Conservation (phyloP, 2,797 vertebrate genomes). For the Notolepis coatsorum region DNA sequence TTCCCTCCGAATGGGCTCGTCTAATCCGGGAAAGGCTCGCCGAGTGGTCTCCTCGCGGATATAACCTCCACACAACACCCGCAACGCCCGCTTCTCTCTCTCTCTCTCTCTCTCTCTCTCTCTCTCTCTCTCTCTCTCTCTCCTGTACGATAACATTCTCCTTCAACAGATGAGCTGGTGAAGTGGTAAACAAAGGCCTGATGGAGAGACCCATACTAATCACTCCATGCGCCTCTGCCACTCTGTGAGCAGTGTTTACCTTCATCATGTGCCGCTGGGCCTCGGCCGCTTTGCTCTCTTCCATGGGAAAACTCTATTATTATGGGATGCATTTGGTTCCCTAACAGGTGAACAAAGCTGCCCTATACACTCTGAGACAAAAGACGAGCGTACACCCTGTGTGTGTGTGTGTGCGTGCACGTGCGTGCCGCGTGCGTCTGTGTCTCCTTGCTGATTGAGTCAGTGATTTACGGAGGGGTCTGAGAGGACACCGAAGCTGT, state of each 20-base stretch:
- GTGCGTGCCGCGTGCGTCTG: not conserved
- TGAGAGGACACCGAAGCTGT: not conserved
- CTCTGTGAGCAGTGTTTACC: conserved; percentile 17
- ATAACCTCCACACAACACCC: not conserved
- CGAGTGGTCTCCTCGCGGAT: conserved; percentile 4
- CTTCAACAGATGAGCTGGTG: conserved; percentile 20
- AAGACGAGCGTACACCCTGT: not conserved
- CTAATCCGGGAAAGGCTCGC: conserved; percentile 23
- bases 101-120: too few species aligned
- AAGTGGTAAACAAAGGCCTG: conserved; percentile 2
- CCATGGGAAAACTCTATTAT: conserved; percentile 46
- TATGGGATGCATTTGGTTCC: conserved; percentile 52
- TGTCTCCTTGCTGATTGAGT: not conserved
- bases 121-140: too few species aligned
- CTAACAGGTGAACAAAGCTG: conserved; percentile 44
- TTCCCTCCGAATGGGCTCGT: conserved; percentile 24
- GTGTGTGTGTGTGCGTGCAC: not conserved
- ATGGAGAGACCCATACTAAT: conserved; percentile 4
- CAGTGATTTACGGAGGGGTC: conserved; percentile 16
- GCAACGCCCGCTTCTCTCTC: too few species aligned
- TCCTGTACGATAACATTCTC: conserved; percentile 18
- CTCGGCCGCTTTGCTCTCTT: conserved; percentile 3
- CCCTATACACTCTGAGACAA: conserved; percentile 28
- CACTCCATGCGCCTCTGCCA: not conserved
- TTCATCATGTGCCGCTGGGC: conserved; percentile 26